Conservation (phyloP, 2,888 invertebrate genomes). For the Hypselothyrea guttata region DNA sequence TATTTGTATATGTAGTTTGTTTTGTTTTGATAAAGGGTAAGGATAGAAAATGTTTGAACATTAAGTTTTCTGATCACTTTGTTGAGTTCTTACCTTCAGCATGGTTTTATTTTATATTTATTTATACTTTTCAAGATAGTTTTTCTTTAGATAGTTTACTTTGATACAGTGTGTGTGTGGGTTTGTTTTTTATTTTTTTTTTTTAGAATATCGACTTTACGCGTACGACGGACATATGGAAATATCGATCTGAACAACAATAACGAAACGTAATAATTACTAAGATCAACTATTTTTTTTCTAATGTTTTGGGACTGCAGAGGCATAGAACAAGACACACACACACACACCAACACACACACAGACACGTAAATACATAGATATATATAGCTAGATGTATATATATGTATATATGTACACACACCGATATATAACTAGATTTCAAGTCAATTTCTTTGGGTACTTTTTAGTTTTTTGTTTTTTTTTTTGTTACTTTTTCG, state of each 20-base stretch:
- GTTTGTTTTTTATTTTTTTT: constrained; percentile 20
- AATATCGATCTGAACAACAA: constrained; percentile 30
- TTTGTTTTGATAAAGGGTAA: constrained; percentile 1
- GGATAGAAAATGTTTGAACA: constrained; percentile 47
- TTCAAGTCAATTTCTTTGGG: constrained; percentile 19
- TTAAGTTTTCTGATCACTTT: constrained; percentile 60
- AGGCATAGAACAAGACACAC: constrained; percentile 37
- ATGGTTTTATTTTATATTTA: no score
- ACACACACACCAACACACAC: constrained; percentile 39
- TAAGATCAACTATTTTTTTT: constrained; percentile 30
- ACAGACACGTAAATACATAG: constrained; percentile 15
- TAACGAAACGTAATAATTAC: constrained; percentile 33
- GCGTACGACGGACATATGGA: constrained; percentile 54
- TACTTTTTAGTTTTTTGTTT: constrained; percentile 25
- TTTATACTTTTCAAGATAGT: constrained; percentile 46
- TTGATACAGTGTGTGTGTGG: constrained; percentile 38
- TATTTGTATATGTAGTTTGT: no score
- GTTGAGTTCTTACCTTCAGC: constrained; percentile 74
- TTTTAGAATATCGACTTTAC: constrained; percentile 42
- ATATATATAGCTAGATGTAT: constrained; percentile 15
- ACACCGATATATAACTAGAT: constrained; percentile 32
- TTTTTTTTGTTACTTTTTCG: constrained; percentile 47
- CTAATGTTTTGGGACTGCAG: constrained; percentile 47
- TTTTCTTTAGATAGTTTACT: constrained; percentile 22
- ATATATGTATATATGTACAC: constrained; percentile 17